phyloP scores from a whole-genome alignment of 2,888 invertebrate genomes.

The Agriopis marginaria region DNA sequence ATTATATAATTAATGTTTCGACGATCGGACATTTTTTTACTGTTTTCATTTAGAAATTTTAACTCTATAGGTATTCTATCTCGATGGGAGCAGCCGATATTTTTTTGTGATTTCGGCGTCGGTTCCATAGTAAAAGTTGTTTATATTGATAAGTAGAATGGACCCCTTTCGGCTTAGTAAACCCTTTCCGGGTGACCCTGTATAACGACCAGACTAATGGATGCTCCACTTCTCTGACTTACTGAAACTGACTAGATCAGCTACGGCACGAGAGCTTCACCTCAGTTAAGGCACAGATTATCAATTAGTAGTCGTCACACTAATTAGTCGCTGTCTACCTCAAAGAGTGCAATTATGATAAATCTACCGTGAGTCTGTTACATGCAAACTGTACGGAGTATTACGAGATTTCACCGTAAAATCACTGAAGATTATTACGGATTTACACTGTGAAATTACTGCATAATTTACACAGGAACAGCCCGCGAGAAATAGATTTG shows the following conservation, averaged over 20 bases:
- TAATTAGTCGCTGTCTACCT: conserved; percentile 39
- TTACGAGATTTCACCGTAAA: conserved; percentile 3
- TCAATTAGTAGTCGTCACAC: conserved; percentile 1
- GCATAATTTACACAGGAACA: background rate
- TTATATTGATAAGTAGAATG: no score
- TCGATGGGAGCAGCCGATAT: no score
- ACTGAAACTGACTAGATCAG: no score
- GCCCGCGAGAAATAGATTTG: background rate
- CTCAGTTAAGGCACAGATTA: background rate
- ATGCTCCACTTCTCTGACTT: background rate
- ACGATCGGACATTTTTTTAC: no score
- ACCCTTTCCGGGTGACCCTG: no score
- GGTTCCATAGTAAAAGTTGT: no score
- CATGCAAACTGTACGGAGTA: conserved; percentile 10
- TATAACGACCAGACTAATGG: background rate
- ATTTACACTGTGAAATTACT: background rate
- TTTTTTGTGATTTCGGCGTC: no score
- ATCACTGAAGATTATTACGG: background rate
- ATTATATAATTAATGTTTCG: no score
- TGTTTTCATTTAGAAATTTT: no score
- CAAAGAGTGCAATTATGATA: conserved; percentile 36
- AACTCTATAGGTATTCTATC: no score
- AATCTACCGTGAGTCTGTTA: conserved; percentile 40
- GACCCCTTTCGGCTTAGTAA: no score
- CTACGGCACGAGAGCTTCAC: background rate